These are phyloP conservation scores for Gryllus longicercus DNA, from an alignment of 2,888 invertebrate genomes.

Conservation along the genomic window DNA sequence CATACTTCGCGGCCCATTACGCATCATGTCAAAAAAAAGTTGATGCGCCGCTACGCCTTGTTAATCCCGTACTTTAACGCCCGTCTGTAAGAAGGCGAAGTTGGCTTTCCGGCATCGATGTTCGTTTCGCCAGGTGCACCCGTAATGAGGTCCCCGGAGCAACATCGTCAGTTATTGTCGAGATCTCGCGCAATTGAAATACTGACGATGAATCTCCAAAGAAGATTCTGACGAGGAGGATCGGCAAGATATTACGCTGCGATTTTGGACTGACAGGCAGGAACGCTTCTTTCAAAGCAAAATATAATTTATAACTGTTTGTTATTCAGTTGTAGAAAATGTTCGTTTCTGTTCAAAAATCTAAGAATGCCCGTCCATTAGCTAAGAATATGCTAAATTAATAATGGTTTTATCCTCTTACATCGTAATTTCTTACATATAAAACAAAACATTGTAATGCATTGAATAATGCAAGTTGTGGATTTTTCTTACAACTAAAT, in stretches of 20 bases:
- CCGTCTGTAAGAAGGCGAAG: not conserved
- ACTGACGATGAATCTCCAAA: not conserved
- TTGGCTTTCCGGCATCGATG: not conserved
- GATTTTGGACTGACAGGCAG: no score
- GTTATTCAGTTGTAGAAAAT: no score
- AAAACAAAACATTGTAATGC: no score
- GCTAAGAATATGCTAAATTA: no score
- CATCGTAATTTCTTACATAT: no score
- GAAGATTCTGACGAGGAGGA: not conserved
- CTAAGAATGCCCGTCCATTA: no score
- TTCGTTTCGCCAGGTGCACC: not conserved
- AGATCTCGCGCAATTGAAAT: not conserved
- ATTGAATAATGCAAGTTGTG: no score
- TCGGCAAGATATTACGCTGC: not conserved
- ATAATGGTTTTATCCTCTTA: no score
- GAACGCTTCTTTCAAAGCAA: no score
- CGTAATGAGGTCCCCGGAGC: constrained; percentile 8
- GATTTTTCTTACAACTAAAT: no score
- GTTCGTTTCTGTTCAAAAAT: no score
- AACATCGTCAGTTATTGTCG: not conserved
- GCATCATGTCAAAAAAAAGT: not conserved
- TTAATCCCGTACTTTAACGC: not conserved
- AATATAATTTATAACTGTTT: no score
- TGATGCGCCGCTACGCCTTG: not conserved
- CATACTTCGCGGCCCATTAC: not conserved